A percentile compares a stretch with the other conserved stretches of the same genome.
Conservation (phyloP, 2,797 vertebrate species). For the Gadopsis bispinosus region DNA sequence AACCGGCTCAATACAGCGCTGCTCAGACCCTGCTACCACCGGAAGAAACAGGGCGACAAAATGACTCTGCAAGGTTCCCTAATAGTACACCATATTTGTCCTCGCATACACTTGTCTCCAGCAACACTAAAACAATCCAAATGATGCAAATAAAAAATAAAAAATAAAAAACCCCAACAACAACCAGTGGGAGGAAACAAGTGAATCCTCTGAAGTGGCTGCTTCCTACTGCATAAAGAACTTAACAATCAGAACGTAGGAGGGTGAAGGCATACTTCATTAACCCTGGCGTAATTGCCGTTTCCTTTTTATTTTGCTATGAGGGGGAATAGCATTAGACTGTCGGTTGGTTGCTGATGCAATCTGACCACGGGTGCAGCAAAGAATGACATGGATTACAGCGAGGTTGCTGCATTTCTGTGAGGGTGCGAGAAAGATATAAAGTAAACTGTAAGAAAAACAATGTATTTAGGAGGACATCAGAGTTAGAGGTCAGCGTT, state of each 20-base stretch:
- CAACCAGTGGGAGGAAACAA: slow-evolving; percentile 58
- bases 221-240: slow-evolving; percentile 69
- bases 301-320: slow-evolving; percentile 67
- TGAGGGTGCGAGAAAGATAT: slow-evolving; percentile 18
- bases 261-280: slow-evolving; percentile 73
- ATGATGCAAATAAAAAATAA: slow-evolving; percentile 17
- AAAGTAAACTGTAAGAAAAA: background rate
- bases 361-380: slow-evolving; percentile 50
- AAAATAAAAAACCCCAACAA: slow-evolving; percentile 25
- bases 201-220: slow-evolving; percentile 62
- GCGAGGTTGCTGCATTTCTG: slow-evolving; percentile 33
- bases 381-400: slow-evolving; percentile 51
- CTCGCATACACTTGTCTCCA: slow-evolving; percentile 17
- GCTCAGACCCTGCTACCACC: slow-evolving; percentile 20
- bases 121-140: slow-evolving; percentile 46
- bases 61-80: slow-evolving; percentile 17
- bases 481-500: slow-evolving; percentile 5
- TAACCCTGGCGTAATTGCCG: slow-evolving; percentile 75
- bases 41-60: slow-evolving; percentile 25
- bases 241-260: slow-evolving; percentile 71
- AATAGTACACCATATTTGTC: slow-evolving; percentile 30
- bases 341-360: slow-evolving; percentile 48
- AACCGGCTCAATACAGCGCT: slow-evolving; percentile 44
- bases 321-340: slow-evolving; percentile 39
- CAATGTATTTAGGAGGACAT: slow-evolving; percentile 22